Evolutionary conservation across 2,888 invertebrate species (phyloP).

Genomic region (Tigriopus californicus): DNA sequence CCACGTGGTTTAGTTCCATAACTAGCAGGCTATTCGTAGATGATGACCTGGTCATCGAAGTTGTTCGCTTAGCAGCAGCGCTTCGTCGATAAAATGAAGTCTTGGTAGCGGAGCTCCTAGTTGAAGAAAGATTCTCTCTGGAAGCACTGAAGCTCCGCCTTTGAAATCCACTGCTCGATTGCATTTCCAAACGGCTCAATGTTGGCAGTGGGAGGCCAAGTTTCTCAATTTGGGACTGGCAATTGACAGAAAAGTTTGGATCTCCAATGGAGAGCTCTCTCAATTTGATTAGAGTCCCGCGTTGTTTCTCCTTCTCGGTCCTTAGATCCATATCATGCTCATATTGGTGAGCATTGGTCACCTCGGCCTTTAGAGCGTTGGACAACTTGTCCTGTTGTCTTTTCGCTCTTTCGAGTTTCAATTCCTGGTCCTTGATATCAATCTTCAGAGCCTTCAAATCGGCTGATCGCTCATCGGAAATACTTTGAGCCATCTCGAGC

Average conservation of each 20-base stretch:
- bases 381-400: not conserved
- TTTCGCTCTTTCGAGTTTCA: not conserved
- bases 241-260: not conserved
- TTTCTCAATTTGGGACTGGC: not conserved
- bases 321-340: slow-evolving; percentile 1
- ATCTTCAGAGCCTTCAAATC: not conserved
- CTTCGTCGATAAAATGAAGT: too few species aligned
- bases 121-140: not conserved
- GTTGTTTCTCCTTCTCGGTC: not conserved
- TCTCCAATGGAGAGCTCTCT: not conserved
- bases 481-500: not conserved
- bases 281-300: not conserved
- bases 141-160: not conserved
- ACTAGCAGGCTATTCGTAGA: too few species aligned
- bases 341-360: not conserved
- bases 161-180: not conserved
- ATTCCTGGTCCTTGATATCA: not conserved
- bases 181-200: not conserved
- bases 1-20: too few species aligned
- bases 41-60: too few species aligned
- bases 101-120: not conserved
- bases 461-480: not conserved
- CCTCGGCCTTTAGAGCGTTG: not conserved
- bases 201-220: not conserved
- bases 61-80: too few species aligned